Conservation (phyloP, 1,140 invertebrate genomes). For the Procambarus clarkii region DNA sequence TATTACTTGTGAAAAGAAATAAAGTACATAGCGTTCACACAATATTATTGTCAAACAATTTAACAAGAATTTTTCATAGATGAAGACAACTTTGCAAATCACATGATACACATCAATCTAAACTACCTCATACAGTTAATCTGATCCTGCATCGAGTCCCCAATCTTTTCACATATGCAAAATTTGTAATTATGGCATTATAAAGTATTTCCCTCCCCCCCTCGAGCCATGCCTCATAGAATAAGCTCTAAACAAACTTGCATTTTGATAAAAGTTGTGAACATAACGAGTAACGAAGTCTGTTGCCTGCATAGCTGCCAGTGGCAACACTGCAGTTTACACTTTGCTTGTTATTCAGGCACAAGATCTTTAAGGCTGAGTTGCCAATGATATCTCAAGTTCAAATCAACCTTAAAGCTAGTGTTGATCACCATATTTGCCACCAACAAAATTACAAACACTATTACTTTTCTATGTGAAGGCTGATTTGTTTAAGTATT, state of each 20-base stretch:
- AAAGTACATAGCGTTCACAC: conserved; percentile 12
- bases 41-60: conserved; percentile 1
- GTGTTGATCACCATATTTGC: conserved; percentile 3
- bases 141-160: not conserved
- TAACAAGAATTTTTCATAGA: not conserved
- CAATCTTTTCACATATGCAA: not conserved
- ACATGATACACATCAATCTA: conserved; percentile 4
- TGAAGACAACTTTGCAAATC: conserved; percentile 1
- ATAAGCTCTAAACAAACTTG: conserved; percentile 2
- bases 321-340: conserved; percentile 12
- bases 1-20: conserved; percentile 50
- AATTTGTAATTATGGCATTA: not conserved
- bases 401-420: not conserved
- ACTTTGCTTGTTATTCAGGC: conserved; percentile 34
- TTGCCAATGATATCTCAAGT: conserved; percentile 4
- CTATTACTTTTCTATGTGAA: not conserved
- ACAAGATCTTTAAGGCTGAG: conserved; percentile 32
- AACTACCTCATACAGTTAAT: not conserved
- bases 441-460: conserved; percentile 5
- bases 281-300: not conserved
- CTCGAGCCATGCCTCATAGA: conserved; percentile 1
- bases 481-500: not conserved
- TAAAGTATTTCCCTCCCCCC: conserved; percentile 1
- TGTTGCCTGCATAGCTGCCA: conserved; percentile 13
- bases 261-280: not conserved